phyloP scores from a whole-genome alignment of 2,888 invertebrate species.

The Drosophila testacea region DNA sequence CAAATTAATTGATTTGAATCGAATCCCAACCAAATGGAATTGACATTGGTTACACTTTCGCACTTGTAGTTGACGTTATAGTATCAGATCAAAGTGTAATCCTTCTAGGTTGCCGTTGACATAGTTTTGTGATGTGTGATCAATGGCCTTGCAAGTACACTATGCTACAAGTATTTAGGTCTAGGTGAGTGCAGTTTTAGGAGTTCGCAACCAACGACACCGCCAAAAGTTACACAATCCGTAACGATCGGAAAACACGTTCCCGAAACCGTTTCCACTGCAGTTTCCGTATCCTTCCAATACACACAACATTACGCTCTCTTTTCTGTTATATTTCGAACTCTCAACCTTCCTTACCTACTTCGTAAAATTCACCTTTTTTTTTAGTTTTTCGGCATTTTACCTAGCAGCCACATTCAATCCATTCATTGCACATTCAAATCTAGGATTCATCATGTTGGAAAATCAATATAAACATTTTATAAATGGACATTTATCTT shows the following conservation, averaged over 20 bases:
- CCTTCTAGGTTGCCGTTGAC: constrained; percentile 30
- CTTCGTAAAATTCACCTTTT: constrained; percentile 29
- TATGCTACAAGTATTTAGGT: constrained; percentile 7
- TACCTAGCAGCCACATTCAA: constrained; percentile 40
- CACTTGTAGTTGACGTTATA: constrained; percentile 10
- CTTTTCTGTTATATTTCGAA: constrained; percentile 2
- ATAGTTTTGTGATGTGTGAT: constrained; percentile 23
- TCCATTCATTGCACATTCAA: constrained; percentile 52
- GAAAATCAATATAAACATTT: constrained; percentile 30
- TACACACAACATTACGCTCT: constrained; percentile 45
- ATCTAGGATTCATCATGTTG: constrained; percentile 37
- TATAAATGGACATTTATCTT: constrained; percentile 33
- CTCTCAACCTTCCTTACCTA: constrained; percentile 31
- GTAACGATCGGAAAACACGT: constrained; percentile 24
- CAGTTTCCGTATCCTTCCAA: constrained; percentile 52
- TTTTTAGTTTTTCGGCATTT: constrained; percentile 21
- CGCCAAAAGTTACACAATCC: constrained; percentile 30
- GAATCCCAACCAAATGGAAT: constrained; percentile 16
- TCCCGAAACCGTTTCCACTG: constrained; percentile 45
- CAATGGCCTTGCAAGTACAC: constrained; percentile 5
- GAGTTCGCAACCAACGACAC: constrained; percentile 19
- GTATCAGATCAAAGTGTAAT: constrained; percentile 15
- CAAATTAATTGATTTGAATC: constrained; percentile 25
- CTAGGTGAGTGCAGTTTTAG: constrained; percentile 39
- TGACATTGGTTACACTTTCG: not conserved